Evolutionary conservation across 1,140 invertebrate genomes (phyloP), one percentile per base, ranked within the genome.

Genomic region (Oncopodura yosiiana): DNA sequence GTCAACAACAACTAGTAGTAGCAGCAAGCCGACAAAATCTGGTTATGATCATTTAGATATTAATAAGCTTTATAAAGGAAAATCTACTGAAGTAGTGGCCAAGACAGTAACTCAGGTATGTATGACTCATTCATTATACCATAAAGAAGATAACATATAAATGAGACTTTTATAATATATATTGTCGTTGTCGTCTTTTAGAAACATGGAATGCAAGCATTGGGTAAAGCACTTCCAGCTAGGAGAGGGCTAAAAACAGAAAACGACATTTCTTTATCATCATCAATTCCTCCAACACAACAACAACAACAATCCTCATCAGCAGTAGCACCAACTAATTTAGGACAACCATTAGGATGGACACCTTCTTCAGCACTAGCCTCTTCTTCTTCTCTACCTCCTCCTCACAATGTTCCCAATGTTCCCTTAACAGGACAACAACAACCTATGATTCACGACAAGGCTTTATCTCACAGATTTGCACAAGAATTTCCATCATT

Each of bases 151-250:
- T n/a, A n/a, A n/a, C n/a, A n/a, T n/a, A n/a, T n/a, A n/a, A n/a
- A n/a, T n/a, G n/a, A n/a, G n/a, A n/a, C n/a, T n/a, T n/a, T n/a
- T n/a, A n/a, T n/a, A n/a, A n/a, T n/a, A n/a, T n/a, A n/a, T n/a
- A n/a, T n/a, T n/a, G n/a, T n/a, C n/a, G n/a, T n/a, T n/a, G n/a
- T n/a, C n/a, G n/a, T n/a, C n/a, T n/a, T n/a, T n/a, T n/a, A n/a
- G 30, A 57, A 56, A 60, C 58, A 63, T 63, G 61, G 61, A 32
- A 63, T 63, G 61, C 61, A 63, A 60, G 38, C 58, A 27, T 44
- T 63, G 54, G 61, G 61, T 21, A 63, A 63, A 49, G 61, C 55
- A 39, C 46, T 49, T 56, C 61, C 61, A 26, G 61, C 58, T 34
- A 48, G 61, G 34, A 34, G 58, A 43, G 49, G 58, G 58, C 30